Evolutionary conservation across 2,888 invertebrate species (phyloP).

Genomic region (Tricholauxania praeusta): DNA sequence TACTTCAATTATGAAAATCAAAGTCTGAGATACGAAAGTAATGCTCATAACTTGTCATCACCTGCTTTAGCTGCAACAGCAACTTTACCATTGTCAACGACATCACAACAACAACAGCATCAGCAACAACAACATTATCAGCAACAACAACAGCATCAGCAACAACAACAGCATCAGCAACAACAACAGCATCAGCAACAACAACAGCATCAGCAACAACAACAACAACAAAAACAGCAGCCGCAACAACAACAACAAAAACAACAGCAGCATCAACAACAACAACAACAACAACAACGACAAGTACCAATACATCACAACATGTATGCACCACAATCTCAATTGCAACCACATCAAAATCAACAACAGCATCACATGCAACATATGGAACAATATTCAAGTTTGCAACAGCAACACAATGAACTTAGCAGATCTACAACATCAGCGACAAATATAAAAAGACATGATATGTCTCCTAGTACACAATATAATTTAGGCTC

Average conservation of each 20-base stretch:
- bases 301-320: conserved; percentile 28
- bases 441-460: not conserved
- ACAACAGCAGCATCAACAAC: conserved; percentile 43
- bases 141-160: conserved; percentile 23
- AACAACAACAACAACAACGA: conserved; percentile 36
- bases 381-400: conserved; percentile 34
- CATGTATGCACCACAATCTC: conserved; percentile 29
- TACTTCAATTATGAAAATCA: conserved; percentile 51
- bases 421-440: not conserved
- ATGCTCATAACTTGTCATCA: conserved; percentile 50
- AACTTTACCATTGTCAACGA: conserved; percentile 55
- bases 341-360: conserved; percentile 23
- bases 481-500: conserved; percentile 5
- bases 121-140: conserved; percentile 37
- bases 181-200: conserved; percentile 24
- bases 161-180: not conserved
- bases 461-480: not conserved
- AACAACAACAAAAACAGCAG: conserved; percentile 48
- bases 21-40: conserved; percentile 44
- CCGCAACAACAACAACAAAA: conserved; percentile 53
- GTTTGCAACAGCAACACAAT: conserved; percentile 22
- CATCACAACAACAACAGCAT: conserved; percentile 45
- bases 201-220: conserved; percentile 7
- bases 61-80: conserved; percentile 55
- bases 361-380: conserved; percentile 39